Conservation (phyloP, 92 coral and sea anemone genomes). For the Hydrozoanthus gracilis region DNA sequence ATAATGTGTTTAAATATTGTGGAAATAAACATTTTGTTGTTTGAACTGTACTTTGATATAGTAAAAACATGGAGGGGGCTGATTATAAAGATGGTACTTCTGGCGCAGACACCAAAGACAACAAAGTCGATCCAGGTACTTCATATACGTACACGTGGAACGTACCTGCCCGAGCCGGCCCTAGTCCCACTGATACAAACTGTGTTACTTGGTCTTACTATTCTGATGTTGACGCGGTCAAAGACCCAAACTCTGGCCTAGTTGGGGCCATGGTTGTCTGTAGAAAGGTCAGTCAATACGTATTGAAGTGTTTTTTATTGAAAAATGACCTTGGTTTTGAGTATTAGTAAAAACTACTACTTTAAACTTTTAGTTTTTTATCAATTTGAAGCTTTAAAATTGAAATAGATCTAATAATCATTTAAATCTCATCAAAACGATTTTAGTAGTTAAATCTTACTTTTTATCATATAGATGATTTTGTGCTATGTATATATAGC, state of each 20-base stretch:
- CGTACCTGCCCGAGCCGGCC: constrained; percentile 92
- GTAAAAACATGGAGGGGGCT: constrained; percentile 85
- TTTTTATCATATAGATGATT: no score
- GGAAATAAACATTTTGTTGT: not conserved
- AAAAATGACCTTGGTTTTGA: no score
- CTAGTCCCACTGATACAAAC: constrained; percentile 61
- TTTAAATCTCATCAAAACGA: no score
- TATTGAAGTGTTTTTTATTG: no score
- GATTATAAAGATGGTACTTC: constrained; percentile 75
- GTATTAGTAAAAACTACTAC: no score
- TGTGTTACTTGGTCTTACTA: constrained; percentile 91
- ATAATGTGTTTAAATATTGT: no score
- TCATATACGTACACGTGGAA: constrained; percentile 80
- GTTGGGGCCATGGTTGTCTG: constrained; percentile 87
- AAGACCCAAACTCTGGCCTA: constrained; percentile 88
- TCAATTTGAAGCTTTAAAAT: no score
- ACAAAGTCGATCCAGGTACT: constrained; percentile 63
- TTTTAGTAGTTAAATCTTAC: no score
- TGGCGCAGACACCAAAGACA: constrained; percentile 53
- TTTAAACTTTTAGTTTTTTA: no score
- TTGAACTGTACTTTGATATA: not conserved
- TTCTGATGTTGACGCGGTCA: constrained; percentile 84
- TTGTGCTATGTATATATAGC: no score
- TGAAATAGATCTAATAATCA: no score
- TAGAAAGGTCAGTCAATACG: constrained; percentile 61